Percentiles rank a stretch among this genome's conserved stretches.
phyloP scores from a whole-genome alignment of 2,113 vertebrate species.

The Eublepharis macularius region DNA sequence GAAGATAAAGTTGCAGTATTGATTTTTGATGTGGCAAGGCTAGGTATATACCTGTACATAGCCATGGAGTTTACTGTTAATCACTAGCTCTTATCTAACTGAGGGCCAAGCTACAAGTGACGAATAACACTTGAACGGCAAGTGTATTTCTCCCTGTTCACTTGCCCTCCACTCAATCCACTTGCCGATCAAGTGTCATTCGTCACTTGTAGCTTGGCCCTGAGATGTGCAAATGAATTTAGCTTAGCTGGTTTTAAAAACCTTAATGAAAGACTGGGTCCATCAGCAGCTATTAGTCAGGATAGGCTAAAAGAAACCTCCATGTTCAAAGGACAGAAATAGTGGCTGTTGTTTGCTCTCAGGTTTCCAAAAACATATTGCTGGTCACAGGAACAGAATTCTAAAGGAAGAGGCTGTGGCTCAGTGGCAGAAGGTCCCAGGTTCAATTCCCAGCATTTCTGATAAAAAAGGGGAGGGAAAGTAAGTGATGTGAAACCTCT shows the following conservation, averaged over 20 bases:
- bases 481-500: too few species aligned
- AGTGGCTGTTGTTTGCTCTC: neutral
- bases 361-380: neutral
- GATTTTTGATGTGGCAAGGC: neutral
- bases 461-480: too few species aligned
- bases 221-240: neutral
- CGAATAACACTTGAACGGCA: too few species aligned
- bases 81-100: neutral
- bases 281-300: neutral
- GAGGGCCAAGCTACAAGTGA: too few species aligned
- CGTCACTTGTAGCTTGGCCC: too few species aligned
- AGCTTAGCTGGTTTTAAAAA: neutral
- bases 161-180: too few species aligned
- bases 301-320: neutral
- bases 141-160: too few species aligned
- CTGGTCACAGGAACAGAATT: neutral
- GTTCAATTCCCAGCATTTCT: too few species aligned
- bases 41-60: neutral
- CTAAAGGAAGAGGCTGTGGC: too few species aligned
- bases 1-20: neutral
- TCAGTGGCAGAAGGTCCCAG: too few species aligned
- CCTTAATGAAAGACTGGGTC: neutral
- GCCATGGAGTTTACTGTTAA: neutral
- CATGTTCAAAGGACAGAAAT: neutral
- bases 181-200: too few species aligned